phyloP scores from a whole-genome alignment of 2,797 vertebrate species.

The Amblyraja radiata region DNA sequence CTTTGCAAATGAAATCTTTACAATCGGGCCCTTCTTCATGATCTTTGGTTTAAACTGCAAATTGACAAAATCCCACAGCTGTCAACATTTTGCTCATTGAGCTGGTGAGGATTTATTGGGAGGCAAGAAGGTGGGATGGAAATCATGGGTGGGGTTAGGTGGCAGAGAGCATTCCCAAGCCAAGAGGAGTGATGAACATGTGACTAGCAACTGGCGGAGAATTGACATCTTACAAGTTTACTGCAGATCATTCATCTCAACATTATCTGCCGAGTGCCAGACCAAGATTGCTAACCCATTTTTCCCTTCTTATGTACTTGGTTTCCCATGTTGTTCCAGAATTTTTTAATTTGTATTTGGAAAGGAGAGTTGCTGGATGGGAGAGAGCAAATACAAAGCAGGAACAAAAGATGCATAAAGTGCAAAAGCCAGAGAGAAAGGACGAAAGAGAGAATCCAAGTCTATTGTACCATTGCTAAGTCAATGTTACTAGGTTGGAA shows the following conservation, averaged over 20 bases:
- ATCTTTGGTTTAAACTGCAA: slow-evolving; percentile 13
- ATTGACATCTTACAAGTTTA: neutral
- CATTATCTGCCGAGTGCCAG: neutral
- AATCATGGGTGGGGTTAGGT: too few species aligned
- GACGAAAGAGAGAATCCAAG: neutral
- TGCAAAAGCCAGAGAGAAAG: neutral
- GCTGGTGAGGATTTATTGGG: neutral
- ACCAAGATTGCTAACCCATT: neutral
- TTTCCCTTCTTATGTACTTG: neutral
- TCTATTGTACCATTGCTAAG: slow-evolving; percentile 23
- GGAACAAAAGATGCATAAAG: neutral
- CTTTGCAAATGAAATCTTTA: slow-evolving; percentile 36
- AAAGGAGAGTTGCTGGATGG: neutral
- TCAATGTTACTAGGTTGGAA: slow-evolving; percentile 30
- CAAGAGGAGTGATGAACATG: neutral
- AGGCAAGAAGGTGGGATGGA: neutral
- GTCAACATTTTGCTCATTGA: neutral
- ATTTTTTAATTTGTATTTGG: neutral
- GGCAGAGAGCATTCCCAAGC: neutral
- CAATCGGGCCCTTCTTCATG: neutral
- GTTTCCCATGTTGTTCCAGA: neutral
- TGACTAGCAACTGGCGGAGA: neutral
- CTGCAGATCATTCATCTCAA: neutral
- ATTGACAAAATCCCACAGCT: neutral
- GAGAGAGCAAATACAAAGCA: neutral